phyloP scores from a whole-genome alignment of 2,888 invertebrate species.

The Oligia fasciuncula region DNA sequence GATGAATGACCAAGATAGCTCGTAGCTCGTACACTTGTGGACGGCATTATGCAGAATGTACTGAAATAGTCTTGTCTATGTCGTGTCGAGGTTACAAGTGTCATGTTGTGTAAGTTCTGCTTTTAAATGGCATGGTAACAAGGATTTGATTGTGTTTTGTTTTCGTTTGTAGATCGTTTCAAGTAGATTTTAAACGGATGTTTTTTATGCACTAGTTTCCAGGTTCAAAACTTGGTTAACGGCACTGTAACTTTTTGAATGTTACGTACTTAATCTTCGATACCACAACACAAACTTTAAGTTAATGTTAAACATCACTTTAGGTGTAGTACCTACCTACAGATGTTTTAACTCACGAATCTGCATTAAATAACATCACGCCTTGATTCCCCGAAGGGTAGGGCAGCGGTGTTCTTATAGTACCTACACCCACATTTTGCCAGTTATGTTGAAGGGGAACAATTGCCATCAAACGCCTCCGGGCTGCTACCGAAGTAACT shows the following conservation, averaged over 20 bases:
- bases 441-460: too few relatives aligned
- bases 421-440: too few relatives aligned
- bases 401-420: too few relatives aligned
- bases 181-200: background rate
- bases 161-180: background rate
- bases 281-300: too few relatives aligned
- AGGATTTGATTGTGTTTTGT: slow-evolving; percentile 8
- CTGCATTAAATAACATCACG: too few relatives aligned
- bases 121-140: slow-evolving; percentile 11
- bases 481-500: too few relatives aligned
- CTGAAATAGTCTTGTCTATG: slow-evolving; percentile 50
- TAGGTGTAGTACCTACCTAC: too few relatives aligned
- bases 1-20: slow-evolving; percentile 46
- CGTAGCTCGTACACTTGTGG: slow-evolving; percentile 21
- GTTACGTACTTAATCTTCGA: background rate
- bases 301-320: too few relatives aligned
- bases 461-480: too few relatives aligned
- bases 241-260: background rate
- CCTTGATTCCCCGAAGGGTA: too few relatives aligned
- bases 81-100: slow-evolving; percentile 42
- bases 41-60: slow-evolving; percentile 38
- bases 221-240: background rate
- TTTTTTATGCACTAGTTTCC: background rate
- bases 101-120: slow-evolving; percentile 15
- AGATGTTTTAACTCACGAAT: too few relatives aligned